Conservation (phyloP, 1,140 invertebrate genomes). For the Pseudomyrmex concolor region DNA sequence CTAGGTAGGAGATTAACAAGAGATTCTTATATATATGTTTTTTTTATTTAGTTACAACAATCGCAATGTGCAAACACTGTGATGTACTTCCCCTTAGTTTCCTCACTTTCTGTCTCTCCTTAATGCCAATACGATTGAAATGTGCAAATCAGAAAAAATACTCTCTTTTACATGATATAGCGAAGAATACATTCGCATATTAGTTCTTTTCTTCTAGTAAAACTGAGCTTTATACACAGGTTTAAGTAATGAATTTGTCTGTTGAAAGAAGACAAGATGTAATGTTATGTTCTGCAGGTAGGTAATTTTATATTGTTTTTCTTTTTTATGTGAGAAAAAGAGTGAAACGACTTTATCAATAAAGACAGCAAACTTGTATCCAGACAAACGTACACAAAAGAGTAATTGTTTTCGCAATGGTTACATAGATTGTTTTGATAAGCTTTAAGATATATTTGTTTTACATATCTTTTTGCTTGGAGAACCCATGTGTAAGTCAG, state of each 20-base stretch:
- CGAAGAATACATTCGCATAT: no score
- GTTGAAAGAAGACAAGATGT: constrained; percentile 22
- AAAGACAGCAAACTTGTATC: neutral
- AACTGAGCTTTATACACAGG: constrained; percentile 45
- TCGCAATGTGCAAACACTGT: no score
- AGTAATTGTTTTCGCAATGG: neutral
- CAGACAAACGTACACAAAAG: neutral
- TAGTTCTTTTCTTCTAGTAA: neutral
- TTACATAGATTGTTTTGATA: constrained; percentile 11
- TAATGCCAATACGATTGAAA: constrained; percentile 19
- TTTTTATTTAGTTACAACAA: neutral
- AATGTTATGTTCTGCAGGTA: constrained; percentile 65
- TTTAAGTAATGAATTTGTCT: constrained; percentile 43
- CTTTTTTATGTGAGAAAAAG: constrained; percentile 35
- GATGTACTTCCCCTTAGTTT: no score
- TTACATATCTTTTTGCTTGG: no score
- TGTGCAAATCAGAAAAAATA: neutral
- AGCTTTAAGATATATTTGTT: neutral
- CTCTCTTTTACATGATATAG: no score
- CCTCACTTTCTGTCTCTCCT: neutral
- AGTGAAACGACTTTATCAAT: neutral
- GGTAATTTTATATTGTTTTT: constrained; percentile 63
- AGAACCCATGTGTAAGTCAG: no score
- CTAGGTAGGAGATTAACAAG: no score
- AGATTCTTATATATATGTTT: neutral